phyloP scores from a whole-genome alignment of 2,113 vertebrate species.

The Motacilla tschutschensis region DNA sequence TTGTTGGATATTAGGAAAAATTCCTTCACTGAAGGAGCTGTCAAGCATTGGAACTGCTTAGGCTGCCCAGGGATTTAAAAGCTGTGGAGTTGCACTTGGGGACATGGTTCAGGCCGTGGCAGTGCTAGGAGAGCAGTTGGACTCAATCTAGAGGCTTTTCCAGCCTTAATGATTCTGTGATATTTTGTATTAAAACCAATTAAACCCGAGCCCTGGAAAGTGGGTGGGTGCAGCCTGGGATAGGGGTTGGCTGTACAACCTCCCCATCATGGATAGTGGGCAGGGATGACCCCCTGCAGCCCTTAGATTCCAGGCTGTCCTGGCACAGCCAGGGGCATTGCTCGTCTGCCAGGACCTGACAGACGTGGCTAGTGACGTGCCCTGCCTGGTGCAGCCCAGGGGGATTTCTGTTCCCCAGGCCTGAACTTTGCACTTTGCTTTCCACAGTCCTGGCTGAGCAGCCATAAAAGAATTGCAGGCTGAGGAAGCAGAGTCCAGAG shows the following conservation, averaged over 20 bases:
- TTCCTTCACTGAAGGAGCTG: neutral
- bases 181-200: neutral
- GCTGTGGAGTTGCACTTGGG: neutral
- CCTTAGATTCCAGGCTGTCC: neutral
- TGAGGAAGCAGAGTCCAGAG: neutral
- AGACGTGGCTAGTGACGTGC: fast-evolving
- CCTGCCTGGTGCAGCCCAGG: neutral
- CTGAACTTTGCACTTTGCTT: neutral
- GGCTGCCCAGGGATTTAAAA: neutral
- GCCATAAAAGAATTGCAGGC: neutral
- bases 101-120: neutral
- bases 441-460: neutral
- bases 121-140: neutral
- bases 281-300: neutral
- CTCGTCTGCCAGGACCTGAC: neutral
- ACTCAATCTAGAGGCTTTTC: neutral
- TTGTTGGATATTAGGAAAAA: neutral
- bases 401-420: neutral
- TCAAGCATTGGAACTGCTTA: neutral
- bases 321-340: fast-evolving
- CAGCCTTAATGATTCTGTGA: neutral
- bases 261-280: fast-evolving
- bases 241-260: neutral
- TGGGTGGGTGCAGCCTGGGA: neutral
- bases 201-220: neutral